phyloP scores from a whole-genome alignment of 1,140 invertebrate species.

The Copidosoma floridanum region DNA sequence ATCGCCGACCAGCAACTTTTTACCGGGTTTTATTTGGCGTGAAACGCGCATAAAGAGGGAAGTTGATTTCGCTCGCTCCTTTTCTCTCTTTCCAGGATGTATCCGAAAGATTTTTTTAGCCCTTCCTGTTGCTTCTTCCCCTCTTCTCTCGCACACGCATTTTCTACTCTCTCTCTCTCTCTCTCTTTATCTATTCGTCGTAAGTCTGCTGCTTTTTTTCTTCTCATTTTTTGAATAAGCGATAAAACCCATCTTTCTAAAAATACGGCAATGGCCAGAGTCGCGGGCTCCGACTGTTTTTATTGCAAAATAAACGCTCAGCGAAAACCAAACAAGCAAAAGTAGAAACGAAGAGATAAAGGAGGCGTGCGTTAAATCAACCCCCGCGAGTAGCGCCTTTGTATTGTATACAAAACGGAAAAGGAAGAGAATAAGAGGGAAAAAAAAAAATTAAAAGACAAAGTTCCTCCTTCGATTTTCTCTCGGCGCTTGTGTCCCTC shows the following conservation, averaged over 20 bases:
- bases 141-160: background rate
- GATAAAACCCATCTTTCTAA: background rate
- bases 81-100: too few species aligned
- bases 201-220: background rate
- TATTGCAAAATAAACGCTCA: background rate
- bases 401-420: background rate
- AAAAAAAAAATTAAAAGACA: too few species aligned
- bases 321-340: too few species aligned
- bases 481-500: background rate
- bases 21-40: conserved; percentile 16
- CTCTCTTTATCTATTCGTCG: background rate
- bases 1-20: conserved; percentile 20
- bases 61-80: too few species aligned
- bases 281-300: background rate
- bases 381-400: background rate
- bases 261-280: background rate
- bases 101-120: too few species aligned
- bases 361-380: conserved; percentile 5
- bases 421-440: background rate
- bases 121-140: too few species aligned
- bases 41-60: conserved; percentile 4
- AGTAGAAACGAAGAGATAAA: too few species aligned
- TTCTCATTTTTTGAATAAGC: conserved; percentile 12
- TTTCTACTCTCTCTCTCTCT: background rate
- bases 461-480: background rate